Evolutionary conservation across 2,797 vertebrate genomes (phyloP).

Genomic region (Danionella dracula): DNA sequence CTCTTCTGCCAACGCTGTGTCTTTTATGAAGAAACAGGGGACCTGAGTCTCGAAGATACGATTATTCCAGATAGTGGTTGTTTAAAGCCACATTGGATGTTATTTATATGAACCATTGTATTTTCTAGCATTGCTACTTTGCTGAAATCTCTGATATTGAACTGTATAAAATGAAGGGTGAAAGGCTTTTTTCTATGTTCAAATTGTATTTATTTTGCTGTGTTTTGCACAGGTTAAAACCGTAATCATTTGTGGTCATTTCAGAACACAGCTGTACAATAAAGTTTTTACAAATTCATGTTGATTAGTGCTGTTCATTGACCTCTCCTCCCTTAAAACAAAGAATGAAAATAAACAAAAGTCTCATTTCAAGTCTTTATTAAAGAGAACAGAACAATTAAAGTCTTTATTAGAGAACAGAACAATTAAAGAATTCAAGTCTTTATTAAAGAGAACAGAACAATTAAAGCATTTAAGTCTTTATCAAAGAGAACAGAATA

Average conservation of each 20-base stretch:
- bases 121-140: background rate
- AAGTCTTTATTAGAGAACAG: no score
- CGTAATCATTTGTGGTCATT: constrained; percentile 42
- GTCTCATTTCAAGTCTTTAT: no score
- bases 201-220: constrained; percentile 49
- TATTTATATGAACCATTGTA: background rate
- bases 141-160: constrained; percentile 8
- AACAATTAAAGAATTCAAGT: no score
- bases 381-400: no score
- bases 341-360: no score
- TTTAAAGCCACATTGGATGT: background rate
- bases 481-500: no score
- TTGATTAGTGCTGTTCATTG: no score
- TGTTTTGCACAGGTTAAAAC: constrained; percentile 46
- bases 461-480: no score
- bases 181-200: background rate
- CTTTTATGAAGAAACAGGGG: constrained; percentile 22
- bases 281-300: constrained; percentile 58
- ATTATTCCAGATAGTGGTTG: constrained; percentile 5
- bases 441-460: no score
- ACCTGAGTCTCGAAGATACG: background rate
- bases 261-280: constrained; percentile 54
- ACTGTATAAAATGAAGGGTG: background rate
- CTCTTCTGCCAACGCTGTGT: background rate
- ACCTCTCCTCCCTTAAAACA: no score